Conservation (phyloP, 2,888 invertebrate species). For the Ophion obscuratus region DNA sequence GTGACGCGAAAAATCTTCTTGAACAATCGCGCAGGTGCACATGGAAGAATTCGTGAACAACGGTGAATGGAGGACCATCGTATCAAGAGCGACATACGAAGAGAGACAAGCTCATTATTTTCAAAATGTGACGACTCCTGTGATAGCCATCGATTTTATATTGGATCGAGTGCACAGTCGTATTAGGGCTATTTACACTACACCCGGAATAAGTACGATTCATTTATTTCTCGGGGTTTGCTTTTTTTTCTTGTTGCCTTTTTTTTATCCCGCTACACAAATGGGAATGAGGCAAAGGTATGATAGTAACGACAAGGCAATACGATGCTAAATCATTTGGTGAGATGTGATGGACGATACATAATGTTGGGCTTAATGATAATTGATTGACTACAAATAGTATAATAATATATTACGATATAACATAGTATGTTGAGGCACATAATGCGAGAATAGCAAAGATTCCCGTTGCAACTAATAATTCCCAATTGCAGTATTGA, state of each 20-base stretch:
- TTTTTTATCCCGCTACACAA: too few species aligned
- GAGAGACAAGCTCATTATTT: conserved; percentile 85
- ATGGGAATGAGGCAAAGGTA: too few species aligned
- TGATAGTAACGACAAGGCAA: too few species aligned
- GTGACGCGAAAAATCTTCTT: neutral
- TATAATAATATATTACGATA: neutral
- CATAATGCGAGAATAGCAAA: neutral
- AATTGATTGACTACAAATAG: neutral
- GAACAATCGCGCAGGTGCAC: neutral
- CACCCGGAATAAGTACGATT: conserved; percentile 83
- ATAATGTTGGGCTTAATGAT: too few species aligned
- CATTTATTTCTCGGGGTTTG: too few species aligned
- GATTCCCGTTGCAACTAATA: neutral
- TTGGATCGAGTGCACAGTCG: conserved; percentile 86
- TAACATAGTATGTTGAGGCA: too few species aligned
- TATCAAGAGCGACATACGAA: conserved; percentile 82
- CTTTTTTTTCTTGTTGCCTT: neutral
- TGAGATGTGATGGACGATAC: too few species aligned
- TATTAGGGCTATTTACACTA: conserved; percentile 85
- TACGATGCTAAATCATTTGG: too few species aligned
- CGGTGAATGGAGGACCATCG: conserved; percentile 86
- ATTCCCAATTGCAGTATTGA: conserved; percentile 31
- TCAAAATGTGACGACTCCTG: conserved; percentile 86
- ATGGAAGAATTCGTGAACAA: conserved; percentile 69
- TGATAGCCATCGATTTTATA: conserved; percentile 85